These are phyloP conservation scores for Macquaria ambigua DNA, from an alignment of 2,113 vertebrate species.

Conservation along the genomic window DNA sequence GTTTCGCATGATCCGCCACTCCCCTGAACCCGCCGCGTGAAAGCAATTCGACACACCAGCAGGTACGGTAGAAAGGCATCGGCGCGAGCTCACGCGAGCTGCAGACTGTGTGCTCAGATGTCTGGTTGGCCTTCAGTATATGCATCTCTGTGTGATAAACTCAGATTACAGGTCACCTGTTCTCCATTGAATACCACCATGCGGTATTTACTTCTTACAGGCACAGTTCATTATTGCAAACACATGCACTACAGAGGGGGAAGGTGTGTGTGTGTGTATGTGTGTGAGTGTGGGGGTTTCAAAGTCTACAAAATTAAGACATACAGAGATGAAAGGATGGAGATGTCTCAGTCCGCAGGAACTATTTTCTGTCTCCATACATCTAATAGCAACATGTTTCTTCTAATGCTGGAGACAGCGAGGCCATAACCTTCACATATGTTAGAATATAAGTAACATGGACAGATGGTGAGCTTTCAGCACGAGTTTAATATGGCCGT, in stretches of 20 bases:
- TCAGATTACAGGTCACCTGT: conserved; percentile 53
- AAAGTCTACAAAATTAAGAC: conserved; percentile 23
- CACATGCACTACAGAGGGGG: conserved; percentile 45
- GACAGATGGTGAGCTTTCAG: conserved; percentile 3
- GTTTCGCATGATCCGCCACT: conserved; percentile 45
- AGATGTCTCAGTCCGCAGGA: conserved; percentile 16
- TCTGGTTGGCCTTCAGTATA: background rate
- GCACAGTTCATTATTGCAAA: conserved; percentile 60
- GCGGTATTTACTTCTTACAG: conserved; percentile 39
- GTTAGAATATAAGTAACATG: background rate
- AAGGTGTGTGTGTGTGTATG: background rate
- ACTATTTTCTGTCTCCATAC: background rate
- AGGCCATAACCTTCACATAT: conserved; percentile 26
- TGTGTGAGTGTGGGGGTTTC: background rate
- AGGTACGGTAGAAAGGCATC: conserved; percentile 45
- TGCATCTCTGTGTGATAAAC: conserved; percentile 27
- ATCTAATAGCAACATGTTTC: conserved; percentile 9
- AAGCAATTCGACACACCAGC: conserved; percentile 71
- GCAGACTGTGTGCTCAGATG: background rate
- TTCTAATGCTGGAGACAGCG: conserved; percentile 17
- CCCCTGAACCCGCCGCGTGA: conserved; percentile 56
- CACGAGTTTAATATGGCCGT: background rate
- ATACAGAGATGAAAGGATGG: conserved; percentile 47
- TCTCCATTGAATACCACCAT: conserved; percentile 35
- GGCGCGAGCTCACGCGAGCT: conserved; percentile 25